Evolutionary conservation across 2,113 vertebrate species (phyloP), one percentile per base, ranked within the genome.

Genomic region (Thomomys bottae): DNA sequence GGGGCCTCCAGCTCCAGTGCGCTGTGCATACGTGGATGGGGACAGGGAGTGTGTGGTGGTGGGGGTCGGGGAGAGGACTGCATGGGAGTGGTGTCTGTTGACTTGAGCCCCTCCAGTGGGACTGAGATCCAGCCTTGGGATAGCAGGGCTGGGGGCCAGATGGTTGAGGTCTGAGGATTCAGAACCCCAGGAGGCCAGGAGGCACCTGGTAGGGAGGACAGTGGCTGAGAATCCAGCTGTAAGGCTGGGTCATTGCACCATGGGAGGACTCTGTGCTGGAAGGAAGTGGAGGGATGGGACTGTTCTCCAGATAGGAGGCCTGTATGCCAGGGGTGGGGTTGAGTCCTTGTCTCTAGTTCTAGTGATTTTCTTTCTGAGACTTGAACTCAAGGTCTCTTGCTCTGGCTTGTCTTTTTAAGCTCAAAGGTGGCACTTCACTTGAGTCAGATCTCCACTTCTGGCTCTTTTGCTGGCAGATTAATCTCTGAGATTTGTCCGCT

Each of bases 291-390:
- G 23, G 28, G 23, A 57, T 32, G 2, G 28, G 36, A 34, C 72
- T 26, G 54, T 5, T 49, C 3, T 3, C 3, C 4, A 36, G 38
- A 57, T 26, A 84, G 57, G 6, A 24, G n/a, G 11, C 32, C 21
- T 2, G 26, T 26, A 21, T n/a, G 2, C 23, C 15, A 2, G 24
- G 0, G 0, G 2, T 42, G 32, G 49, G 54, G 23, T 54, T 4
- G 24, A 79, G 64, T 21, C 23, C 38, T 54, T 36, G 36, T 24
- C 57, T 28, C 0, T 0, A 45, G 32, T 84, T 93, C 32, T 42
- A 59, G 76, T 54, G 81, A 21, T 26, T 23, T 88, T 79, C 63
- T 36, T 38, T 67, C 61, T 68, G 49, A 17, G 49, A 15, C 49
- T 54, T 54, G 49, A 54, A 54, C 49, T 54, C 3, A 4, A 4